Conservation (phyloP, 1,140 invertebrate genomes). For the Drosophila yakuba region DNA sequence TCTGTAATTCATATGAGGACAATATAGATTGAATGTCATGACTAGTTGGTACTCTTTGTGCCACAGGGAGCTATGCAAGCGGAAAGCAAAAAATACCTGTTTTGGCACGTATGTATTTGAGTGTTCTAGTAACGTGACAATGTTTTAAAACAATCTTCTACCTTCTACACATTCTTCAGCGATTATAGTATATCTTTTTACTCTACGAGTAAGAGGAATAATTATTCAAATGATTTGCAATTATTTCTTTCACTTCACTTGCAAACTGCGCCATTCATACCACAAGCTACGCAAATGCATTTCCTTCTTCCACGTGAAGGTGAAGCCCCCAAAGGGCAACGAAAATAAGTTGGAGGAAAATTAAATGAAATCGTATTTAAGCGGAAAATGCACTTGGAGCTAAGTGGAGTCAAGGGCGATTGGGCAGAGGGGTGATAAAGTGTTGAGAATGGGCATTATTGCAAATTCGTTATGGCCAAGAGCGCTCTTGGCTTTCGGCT, state of each 20-base stretch:
- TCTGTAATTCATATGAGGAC: too few relatives aligned
- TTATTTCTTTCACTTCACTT: neutral
- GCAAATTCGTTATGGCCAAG: constrained; percentile 72
- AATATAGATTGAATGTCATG: too few relatives aligned
- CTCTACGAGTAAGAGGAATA: too few relatives aligned
- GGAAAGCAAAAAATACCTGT: too few relatives aligned
- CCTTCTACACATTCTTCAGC: too few relatives aligned
- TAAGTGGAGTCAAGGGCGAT: constrained; percentile 13
- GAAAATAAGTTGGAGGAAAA: constrained; percentile 60
- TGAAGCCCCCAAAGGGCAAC: constrained; percentile 60
- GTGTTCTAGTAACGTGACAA: too few relatives aligned
- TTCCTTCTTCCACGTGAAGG: constrained; percentile 53
- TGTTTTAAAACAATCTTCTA: too few relatives aligned
- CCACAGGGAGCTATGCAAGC: too few relatives aligned
- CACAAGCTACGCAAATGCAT: constrained; percentile 51
- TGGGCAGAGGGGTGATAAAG: constrained; percentile 1
- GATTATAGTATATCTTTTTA: too few relatives aligned
- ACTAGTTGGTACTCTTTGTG: too few relatives aligned
- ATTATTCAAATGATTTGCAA: neutral
- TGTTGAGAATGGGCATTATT: constrained; percentile 72
- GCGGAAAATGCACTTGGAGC: constrained; percentile 74
- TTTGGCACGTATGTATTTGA: too few relatives aligned
- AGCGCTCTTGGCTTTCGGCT: constrained; percentile 32
- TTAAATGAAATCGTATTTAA: constrained; percentile 77
- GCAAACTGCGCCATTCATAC: constrained; percentile 34